Evolutionary conservation across 2,888 invertebrate species (phyloP).

Genomic region (Calameuta idolon): DNA sequence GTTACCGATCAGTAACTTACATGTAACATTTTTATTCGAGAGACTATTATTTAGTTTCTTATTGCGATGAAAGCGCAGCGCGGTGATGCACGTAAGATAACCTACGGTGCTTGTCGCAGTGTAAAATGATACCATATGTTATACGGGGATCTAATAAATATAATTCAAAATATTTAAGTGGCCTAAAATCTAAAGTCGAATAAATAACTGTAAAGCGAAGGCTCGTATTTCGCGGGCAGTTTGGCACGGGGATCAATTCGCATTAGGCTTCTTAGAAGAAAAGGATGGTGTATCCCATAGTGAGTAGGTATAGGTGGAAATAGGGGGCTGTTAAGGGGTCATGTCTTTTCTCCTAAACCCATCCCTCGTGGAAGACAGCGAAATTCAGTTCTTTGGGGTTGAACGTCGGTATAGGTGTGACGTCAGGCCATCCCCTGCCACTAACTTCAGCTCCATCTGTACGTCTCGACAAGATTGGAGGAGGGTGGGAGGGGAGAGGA

Average conservation of each 20-base stretch:
- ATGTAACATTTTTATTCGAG: too few species aligned
- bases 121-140: not conserved
- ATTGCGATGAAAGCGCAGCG: too few species aligned
- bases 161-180: not conserved
- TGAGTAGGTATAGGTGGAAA: not conserved
- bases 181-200: not conserved
- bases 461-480: constrained; percentile 4
- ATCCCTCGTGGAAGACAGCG: not conserved
- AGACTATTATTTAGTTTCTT: too few species aligned
- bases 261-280: not conserved
- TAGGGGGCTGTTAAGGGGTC: constrained; percentile 16
- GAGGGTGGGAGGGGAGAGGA: constrained; percentile 11
- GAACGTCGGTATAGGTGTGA: constrained; percentile 22
- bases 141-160: not conserved
- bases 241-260: constrained; percentile 25
- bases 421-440: constrained; percentile 23
- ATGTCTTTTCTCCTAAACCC: constrained; percentile 2
- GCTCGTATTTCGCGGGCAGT: constrained; percentile 24
- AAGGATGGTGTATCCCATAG: not conserved
- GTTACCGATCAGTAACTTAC: too few species aligned
- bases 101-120: not conserved
- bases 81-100: not conserved
- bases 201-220: constrained; percentile 23
- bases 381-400: constrained; percentile 17
- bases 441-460: constrained; percentile 14